Base-by-base conservation (phyloP, 2,797 vertebrate species). In the Fundulus diaphanus region DNA sequence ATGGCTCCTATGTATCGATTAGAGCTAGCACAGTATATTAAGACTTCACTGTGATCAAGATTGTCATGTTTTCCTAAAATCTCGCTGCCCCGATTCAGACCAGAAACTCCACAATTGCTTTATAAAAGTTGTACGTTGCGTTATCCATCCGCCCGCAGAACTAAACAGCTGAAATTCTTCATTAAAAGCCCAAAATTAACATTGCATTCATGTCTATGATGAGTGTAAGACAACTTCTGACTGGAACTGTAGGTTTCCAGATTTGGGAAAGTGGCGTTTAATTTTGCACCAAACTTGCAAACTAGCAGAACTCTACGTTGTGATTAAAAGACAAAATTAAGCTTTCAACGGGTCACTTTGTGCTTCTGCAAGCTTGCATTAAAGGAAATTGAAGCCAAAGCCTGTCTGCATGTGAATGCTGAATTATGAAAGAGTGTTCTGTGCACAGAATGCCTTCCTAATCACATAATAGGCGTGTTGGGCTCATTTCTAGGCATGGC, bases 331-430 rank as follows among this genome's bases (percentile, higher is more conserved):
- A 2, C 8, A 11, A 33, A 20, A 11, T 37, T 13, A 76, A 61
- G 3, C 31, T 57, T n/a, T 74, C 24, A 63, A 20, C 70, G 37
- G 35, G 40, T 52, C 66, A 63, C 33, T 40, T 22, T 22, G 0
- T 68, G 49, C 18, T 4, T 67, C 18, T 68, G 40, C n/a, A 56
- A 72, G 61, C 42, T 33, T 49, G 2, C 37, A 61, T 42, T 44
- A 80, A 24, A 49, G 22, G 46, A 37, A 56, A 51, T 49, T 49
- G 46, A 15, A 56, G 44, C 9, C 49, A 73, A 51, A 73, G n/a
- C 11, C 31, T 12, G 35, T 66, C 15, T 15, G 6, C 56, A 37
- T 52, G 9, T 29, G 61, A 12, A n/a, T 49, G 29, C 69, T 63
- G n/a, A 67, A 46, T n/a, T 37, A 49, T 18, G 13, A 73, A 59